Evolutionary conservation across 2,797 vertebrate species (phyloP), one percentile per base, ranked within the genome.

Genomic region (Dendrocincla fuliginosa): DNA sequence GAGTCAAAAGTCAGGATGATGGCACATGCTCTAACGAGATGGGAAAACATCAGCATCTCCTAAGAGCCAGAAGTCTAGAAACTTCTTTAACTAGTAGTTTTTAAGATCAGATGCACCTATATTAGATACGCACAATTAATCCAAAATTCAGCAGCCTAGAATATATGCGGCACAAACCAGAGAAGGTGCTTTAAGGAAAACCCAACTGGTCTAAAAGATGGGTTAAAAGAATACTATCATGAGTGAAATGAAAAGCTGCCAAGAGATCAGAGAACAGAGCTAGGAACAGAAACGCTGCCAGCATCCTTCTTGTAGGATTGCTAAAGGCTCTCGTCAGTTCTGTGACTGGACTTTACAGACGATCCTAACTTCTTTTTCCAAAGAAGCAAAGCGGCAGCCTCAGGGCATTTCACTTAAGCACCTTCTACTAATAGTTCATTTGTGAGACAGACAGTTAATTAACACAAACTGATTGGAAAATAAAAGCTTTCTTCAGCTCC

Each of bases 361-460:
- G 56, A 92, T 65, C 39, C 46, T 57, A 69, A n/a, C 16, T 52
- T 63, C 27, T 24, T 76, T 75, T 88, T 69, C 61, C 71, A 56
- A 32, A 87, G 42, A 91, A 55, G 76, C 30, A 39, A 80, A 89
- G 57, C 50, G 30, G 47, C 53, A 87, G 89, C 92, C 93, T 75
- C 61, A 68, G 87, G 93, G 89, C 76, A 85, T 93, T 92, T 87
- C 42, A 77, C 50, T 88, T 91, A 84, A 91, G 59, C 63, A 88
- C 41, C 37, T 90, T 91, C 67, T 73, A 90, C 70, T 84, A 88
- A 91, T 7, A 90, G 76, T 86, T 94, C 33, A 91, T 90, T 90
- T 94, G 82, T 49, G 80, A 84, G 83, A 86, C 41, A 86, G 88
- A 70, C 73, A 91, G 61, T 92, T 96, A 92, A 96, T 97, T 95